Evolutionary conservation across 2,113 vertebrate species (phyloP).

Genomic region (Picathartes gymnocephalus): DNA sequence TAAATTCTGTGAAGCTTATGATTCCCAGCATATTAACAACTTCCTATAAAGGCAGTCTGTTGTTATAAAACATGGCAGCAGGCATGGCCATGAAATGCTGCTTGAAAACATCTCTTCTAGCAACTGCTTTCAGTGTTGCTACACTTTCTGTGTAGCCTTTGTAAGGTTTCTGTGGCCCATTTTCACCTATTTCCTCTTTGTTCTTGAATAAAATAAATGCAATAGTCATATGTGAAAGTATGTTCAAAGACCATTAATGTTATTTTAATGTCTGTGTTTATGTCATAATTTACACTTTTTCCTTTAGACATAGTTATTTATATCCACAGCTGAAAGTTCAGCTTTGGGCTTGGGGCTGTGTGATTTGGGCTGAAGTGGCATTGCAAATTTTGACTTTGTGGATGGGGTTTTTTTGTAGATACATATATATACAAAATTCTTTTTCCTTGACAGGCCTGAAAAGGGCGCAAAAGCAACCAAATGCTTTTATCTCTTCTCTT

Average conservation of each 20-base stretch:
- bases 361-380: neutral
- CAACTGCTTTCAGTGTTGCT: neutral
- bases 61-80: neutral
- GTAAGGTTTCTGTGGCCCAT: neutral
- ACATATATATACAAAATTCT: neutral
- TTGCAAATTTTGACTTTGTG: neutral
- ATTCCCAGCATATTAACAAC: neutral
- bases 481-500: slow-evolving; percentile 19
- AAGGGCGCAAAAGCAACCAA: neutral
- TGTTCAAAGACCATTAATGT: neutral
- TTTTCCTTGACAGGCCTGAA: neutral
- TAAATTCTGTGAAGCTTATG: slow-evolving; percentile 10
- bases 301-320: neutral
- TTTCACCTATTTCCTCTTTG: neutral
- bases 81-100: neutral
- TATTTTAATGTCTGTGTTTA: neutral
- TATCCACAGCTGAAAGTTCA: neutral
- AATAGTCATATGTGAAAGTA: neutral
- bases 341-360: neutral
- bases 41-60: neutral
- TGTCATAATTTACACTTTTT: neutral
- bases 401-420: neutral
- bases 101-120: neutral
- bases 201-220: neutral
- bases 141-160: neutral